Evolutionary conservation across 2,888 invertebrate genomes (phyloP).

Genomic region (Podabrus alpinus): DNA sequence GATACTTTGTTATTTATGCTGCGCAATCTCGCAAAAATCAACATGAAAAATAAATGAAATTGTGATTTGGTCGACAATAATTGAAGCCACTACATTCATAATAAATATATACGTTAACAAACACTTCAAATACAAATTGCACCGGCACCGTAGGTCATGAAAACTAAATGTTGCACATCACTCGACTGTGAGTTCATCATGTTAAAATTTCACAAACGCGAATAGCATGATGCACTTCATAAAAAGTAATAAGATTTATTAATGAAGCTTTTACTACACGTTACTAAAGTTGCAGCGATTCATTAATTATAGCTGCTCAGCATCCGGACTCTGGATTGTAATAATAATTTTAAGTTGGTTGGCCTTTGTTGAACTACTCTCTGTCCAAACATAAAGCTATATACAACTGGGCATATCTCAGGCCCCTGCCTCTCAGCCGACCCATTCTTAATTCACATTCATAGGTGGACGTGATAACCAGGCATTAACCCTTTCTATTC

Average conservation of each 20-base stretch:
- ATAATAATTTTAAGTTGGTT: slow-evolving; percentile 35
- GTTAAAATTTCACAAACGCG: slow-evolving; percentile 23
- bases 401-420: slow-evolving; percentile 34
- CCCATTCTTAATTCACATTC: slow-evolving; percentile 37
- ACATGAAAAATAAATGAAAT: background rate
- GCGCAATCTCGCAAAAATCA: background rate
- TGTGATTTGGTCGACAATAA: background rate
- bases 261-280: slow-evolving; percentile 27
- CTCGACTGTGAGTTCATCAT: slow-evolving; percentile 17
- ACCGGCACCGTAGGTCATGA: slow-evolving; percentile 19
- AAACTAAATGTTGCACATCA: slow-evolving; percentile 23
- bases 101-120: slow-evolving; percentile 9
- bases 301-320: slow-evolving; percentile 31
- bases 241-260: slow-evolving; percentile 30
- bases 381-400: slow-evolving; percentile 35
- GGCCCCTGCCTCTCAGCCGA: slow-evolving; percentile 37
- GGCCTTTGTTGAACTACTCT: slow-evolving; percentile 37
- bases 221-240: slow-evolving; percentile 18
- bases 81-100: slow-evolving; percentile 12
- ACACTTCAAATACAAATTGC: slow-evolving; percentile 19
- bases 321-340: slow-evolving; percentile 28
- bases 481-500: slow-evolving; percentile 33
- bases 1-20: background rate
- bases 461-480: slow-evolving; percentile 36
- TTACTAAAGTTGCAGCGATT: slow-evolving; percentile 20